Base-by-base conservation (phyloP, 2,888 invertebrate genomes). In the Xestia rhomboidea region DNA sequence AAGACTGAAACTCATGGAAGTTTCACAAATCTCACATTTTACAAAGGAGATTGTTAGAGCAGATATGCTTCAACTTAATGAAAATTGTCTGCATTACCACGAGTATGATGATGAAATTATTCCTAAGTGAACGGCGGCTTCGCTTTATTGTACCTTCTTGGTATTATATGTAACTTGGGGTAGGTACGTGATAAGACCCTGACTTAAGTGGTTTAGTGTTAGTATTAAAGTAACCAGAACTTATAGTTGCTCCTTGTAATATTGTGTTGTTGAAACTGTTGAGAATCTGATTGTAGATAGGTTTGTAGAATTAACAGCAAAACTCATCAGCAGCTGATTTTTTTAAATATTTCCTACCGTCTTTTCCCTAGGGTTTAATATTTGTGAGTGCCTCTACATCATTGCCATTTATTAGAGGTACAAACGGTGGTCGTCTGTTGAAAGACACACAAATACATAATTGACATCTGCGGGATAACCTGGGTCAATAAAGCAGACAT, bases 31-130 rank as follows among this genome's bases (percentile, higher is more conserved):
- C 67, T 83, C 24, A 66, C 46, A 80, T 81, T 87, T 82, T 72
- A 76, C 46, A 46, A 66, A 49, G 38, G 60, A 80, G 75, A 82
- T 84, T 77, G 69, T 51, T 73, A 71, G 73, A 81, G 68, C 41
- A 80, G 84, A 86, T 86, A 81, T 82, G 66, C 62, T 87, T 77
- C 66, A 68, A 84, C 66, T 78, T 79, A 86, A 87, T 79, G 80
- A 79, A 87, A 88, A 86, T 87, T 84, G 79, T 70, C 84, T 77
- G 73, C 84, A 80, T 87, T 87, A 87, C 71, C 84, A 77, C 73
- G 76, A 86, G 86, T 70, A 76, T 82, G 75, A 86, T 82, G 80
- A 86, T 84, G 57, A 83, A 87, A 86, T 87, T 87, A 86, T 88
- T 79, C 86, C 63, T 83, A 73, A 87, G 88, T 83, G 76, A 86